Evolutionary conservation across 2,113 vertebrate genomes (phyloP), one percentile per base, ranked within the genome.

Genomic region (Romanogobio albipinnatus): DNA sequence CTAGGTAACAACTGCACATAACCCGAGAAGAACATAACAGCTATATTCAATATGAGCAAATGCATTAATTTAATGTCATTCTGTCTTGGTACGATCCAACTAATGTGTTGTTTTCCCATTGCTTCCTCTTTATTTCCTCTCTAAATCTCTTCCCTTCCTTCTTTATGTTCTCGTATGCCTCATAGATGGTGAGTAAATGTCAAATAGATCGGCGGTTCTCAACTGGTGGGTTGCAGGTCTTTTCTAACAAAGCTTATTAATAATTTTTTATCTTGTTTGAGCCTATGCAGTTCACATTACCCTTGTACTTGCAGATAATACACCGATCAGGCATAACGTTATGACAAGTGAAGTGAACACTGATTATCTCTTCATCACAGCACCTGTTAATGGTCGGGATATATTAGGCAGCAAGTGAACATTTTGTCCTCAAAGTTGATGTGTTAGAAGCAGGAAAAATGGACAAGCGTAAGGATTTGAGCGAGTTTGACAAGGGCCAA

Each of bases 171-270:
- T 83, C 22, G 15, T 11, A 29, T 61, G 22, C 14, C 33, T n/a
- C 58, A 64, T 68, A 89, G 88, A 89, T 76, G 85, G 88, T 89
- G 75, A 89, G 85, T 80, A 14, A 13, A 73, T 56, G 17, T 43
- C 17, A 49, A 3, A 15, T 15, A 33, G 14, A 51, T 76, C 26
- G 53, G 26, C 0, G 26, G n/a, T 53, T 76, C 47, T 76, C 49
- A 76, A 33, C 49, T 53, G 26, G 47, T 29, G 9, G 58, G n/a
- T 13, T 43, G 33, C 33, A 22, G 9, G 36, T 36, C 19, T 56
- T 17, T 56, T 10, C 19, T 71, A n/a, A 71, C 36, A n/a, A n/a
- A 43, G 9, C 19, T 43, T 43, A 26, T 33, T 62, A 13, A 62
- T 26, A 1, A 11, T 26, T 13, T 56, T 61, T 61, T 26, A 61